A percentile compares a stretch with the other conserved stretches of the same genome.
Evolutionary conservation across 1,140 invertebrate genomes (phyloP).

Genomic region (Hypothenemus hampei): DNA sequence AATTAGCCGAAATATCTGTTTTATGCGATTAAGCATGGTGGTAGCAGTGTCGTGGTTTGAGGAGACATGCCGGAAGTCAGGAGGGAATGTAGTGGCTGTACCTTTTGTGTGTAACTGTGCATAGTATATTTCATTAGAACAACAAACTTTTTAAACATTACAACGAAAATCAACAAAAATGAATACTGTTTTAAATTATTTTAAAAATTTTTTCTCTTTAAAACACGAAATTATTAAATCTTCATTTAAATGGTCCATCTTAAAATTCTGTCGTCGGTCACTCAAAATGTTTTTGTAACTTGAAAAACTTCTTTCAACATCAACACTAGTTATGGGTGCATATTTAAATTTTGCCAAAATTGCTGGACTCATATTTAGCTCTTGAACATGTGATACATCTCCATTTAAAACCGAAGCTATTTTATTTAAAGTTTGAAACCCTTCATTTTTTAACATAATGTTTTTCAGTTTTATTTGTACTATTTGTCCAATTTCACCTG

Average conservation of each 20-base stretch:
- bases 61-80: too few species aligned
- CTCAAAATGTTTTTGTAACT: conserved; percentile 16
- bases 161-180: too few species aligned
- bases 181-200: too few species aligned
- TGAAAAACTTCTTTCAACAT: conserved; percentile 22
- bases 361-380: background rate
- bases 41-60: too few species aligned
- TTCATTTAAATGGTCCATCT: background rate
- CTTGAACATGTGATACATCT: background rate
- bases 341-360: conserved; percentile 9
- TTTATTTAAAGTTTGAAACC: background rate
- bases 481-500: background rate
- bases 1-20: too few species aligned
- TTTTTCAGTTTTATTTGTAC: background rate
- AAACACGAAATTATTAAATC: background rate
- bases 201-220: too few species aligned
- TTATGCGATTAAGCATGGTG: too few species aligned
- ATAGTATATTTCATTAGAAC: too few species aligned
- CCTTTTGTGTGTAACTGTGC: too few species aligned
- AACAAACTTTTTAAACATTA: too few species aligned
- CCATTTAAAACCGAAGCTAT: background rate
- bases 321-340: conserved; percentile 17
- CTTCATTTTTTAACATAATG: background rate
- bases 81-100: too few species aligned
- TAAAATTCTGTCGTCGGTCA: background rate